A percentile compares a stretch with the other conserved stretches of the same genome.
Conservation (phyloP, 2,888 invertebrate genomes). For the Byasa hedistus region DNA sequence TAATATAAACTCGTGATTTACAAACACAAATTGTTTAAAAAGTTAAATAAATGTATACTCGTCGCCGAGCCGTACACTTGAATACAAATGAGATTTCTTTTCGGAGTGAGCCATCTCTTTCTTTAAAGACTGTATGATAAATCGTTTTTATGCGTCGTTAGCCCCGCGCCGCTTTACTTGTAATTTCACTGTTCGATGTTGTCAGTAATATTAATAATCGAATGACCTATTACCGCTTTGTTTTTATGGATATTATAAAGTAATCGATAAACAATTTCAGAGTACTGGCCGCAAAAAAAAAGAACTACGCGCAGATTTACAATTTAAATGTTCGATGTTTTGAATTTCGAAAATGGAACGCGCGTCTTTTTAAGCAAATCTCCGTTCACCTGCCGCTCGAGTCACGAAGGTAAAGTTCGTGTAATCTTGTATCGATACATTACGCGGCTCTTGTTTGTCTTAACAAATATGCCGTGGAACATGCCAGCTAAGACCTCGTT, state of each 20-base stretch:
- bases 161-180: constrained; percentile 63
- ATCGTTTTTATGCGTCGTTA: constrained; percentile 72
- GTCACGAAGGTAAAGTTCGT: constrained; percentile 56
- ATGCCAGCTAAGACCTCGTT: constrained; percentile 65
- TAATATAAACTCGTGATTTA: constrained; percentile 66
- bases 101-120: constrained; percentile 66
- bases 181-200: constrained; percentile 71
- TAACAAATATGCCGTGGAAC: constrained; percentile 60
- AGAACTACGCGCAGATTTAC: neutral
- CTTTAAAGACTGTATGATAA: constrained; percentile 67
- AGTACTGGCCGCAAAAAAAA: constrained; percentile 38
- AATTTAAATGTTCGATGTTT: constrained; percentile 16
- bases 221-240: constrained; percentile 69
- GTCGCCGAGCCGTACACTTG: constrained; percentile 48
- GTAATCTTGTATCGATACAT: constrained; percentile 46
- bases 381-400: constrained; percentile 56
- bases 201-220: constrained; percentile 75
- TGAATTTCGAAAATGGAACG: constrained; percentile 50
- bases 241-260: too few relatives aligned
- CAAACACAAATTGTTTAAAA: constrained; percentile 68
- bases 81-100: constrained; percentile 74
- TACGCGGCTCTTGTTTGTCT: constrained; percentile 46
- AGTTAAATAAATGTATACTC: constrained; percentile 67
- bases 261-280: too few relatives aligned
- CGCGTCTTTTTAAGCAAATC: constrained; percentile 37